These are phyloP conservation scores for Catharus ustulatus DNA, from an alignment of 2,797 vertebrate genomes.

Conservation along the genomic window DNA sequence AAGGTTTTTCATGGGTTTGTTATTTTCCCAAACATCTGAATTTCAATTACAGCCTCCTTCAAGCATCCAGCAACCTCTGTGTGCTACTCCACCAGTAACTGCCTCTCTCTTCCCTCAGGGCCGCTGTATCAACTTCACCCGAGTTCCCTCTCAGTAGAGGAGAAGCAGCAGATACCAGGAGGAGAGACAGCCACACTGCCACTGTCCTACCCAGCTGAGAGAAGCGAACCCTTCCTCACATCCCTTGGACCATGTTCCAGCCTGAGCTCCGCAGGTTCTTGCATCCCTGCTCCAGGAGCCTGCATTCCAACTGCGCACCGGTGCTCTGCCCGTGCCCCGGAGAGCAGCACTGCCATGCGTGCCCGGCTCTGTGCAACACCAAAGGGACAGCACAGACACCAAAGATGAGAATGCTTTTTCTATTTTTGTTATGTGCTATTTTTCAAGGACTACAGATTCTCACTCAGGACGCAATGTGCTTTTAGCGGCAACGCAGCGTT, in stretches of 20 bases:
- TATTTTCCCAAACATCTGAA: constrained; percentile 18
- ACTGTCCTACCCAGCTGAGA: constrained; percentile 46
- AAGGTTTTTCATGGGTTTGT: constrained; percentile 1
- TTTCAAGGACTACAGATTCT: constrained; percentile 68
- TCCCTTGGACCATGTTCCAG: constrained; percentile 31
- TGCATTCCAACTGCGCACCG: fast-evolving
- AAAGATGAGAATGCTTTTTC: constrained; percentile 9
- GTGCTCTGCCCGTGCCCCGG: not conserved
- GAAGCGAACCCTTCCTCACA: constrained; percentile 35
- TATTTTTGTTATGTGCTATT: not conserved
- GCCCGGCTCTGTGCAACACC: not conserved
- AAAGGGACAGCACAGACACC: not conserved
- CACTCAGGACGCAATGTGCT: constrained; percentile 78
- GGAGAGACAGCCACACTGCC: constrained; percentile 8
- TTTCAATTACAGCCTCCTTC: not conserved
- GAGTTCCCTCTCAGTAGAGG: constrained; percentile 82
- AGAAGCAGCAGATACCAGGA: constrained; percentile 22
- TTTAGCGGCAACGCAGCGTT: constrained; percentile 70
- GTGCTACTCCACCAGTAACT: constrained; percentile 24
- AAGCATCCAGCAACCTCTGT: not conserved
- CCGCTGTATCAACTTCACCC: constrained; percentile 92
- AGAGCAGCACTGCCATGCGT: not conserved
- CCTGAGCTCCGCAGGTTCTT: not conserved
- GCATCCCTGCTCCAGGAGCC: not conserved
- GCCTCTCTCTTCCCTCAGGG: constrained; percentile 79